Base-by-base conservation (phyloP, 2,888 invertebrate species). In the Craniophora ligustri region DNA sequence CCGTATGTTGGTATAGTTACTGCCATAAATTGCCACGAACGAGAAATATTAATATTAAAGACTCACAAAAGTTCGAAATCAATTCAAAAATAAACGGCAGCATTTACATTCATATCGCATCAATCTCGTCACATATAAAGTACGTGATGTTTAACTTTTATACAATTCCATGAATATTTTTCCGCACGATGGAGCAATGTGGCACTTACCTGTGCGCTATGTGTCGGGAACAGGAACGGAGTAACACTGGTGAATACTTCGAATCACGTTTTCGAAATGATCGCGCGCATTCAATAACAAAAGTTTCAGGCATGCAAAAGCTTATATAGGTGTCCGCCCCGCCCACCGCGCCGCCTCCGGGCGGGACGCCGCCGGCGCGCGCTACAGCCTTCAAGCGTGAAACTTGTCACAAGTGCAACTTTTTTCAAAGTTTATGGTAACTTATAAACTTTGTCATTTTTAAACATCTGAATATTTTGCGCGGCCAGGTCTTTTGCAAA, bases 201-300 rank as follows among this genome's bases (percentile, higher is more conserved):
- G 48, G 14, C 16, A 81, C 85, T 80, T 75, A 85, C 85, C 85
- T 82, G 75, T 64, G 44, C 59, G 40, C 46, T 48, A 36, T 62
- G 70, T 61, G 64, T 66, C 71, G 72, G 61, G 61, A 67, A 55
- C 72, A 69, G 67, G 67, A 58, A 58, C 41, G 61, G 50, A 13
- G 41, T 40, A 76, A 72, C 76, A 79, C 79, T 72, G 71, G 69
- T 54, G 62, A 58, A 67, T 76, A 65, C 70, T 70, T 51, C 39
- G 76, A 79, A 76, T 79, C 82, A 82, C 84, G 76, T 75, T 70
- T 76, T 79, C 78, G 87, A 78, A 84, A 82, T 83, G 86, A 85
- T 87, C 81, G 84, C 89, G 86, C 86, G 85, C 87, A 86, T 91
- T 83, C 85, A 91, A 88, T 91, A 88, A 86, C 87, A 88, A 89